Evolutionary conservation across 1,140 invertebrate genomes (phyloP).

Genomic region (Bombus pyrosoma): DNA sequence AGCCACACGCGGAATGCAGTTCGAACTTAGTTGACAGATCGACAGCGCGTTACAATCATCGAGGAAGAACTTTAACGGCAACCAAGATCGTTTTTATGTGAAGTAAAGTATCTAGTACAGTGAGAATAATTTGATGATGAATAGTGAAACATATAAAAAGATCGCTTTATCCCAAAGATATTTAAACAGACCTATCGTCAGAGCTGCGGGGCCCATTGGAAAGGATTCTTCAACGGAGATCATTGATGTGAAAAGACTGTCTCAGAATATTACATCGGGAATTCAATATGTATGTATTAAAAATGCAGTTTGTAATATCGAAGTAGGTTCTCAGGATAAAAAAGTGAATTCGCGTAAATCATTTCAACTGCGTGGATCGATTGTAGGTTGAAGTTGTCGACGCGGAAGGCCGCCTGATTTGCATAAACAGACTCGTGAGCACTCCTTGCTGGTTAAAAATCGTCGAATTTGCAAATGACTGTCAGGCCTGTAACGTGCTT

Average conservation of each 20-base stretch:
- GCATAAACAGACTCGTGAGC: constrained; percentile 51
- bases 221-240: constrained; percentile 65
- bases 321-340: background rate
- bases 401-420: constrained; percentile 57
- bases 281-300: constrained; percentile 66
- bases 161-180: background rate
- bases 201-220: constrained; percentile 59
- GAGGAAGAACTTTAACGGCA: background rate
- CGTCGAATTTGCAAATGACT: constrained; percentile 86
- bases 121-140: constrained; percentile 56
- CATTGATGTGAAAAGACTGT: constrained; percentile 65
- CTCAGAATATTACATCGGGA: constrained; percentile 45
- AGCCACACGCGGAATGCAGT: constrained; percentile 55
- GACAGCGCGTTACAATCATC: background rate
- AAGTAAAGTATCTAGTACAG: background rate
- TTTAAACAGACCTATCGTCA: constrained; percentile 53
- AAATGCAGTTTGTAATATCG: background rate
- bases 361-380: background rate
- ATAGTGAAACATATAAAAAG: constrained; percentile 44
- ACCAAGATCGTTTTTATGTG: rapidly evolving
- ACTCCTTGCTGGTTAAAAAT: constrained; percentile 81
- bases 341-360: background rate
- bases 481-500: constrained; percentile 87
- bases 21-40: constrained; percentile 61
- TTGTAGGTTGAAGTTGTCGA: constrained; percentile 67